Evolutionary conservation across 2,888 invertebrate species (phyloP).

Genomic region (Leucozona laternaria): DNA sequence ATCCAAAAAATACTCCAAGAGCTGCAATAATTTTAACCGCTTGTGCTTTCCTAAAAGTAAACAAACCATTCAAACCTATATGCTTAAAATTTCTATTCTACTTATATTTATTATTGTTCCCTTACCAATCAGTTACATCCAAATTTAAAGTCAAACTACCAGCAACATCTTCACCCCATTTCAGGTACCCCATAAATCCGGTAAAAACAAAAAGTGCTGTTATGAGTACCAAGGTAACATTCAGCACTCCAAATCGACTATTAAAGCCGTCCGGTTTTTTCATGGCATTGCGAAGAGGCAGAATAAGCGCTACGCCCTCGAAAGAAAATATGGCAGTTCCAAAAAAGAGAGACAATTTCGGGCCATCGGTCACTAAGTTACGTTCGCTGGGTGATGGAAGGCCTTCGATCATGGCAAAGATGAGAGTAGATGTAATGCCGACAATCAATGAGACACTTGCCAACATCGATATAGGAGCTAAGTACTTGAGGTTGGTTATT

Average conservation of each 20-base stretch:
- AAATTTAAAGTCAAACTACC: conserved; percentile 96
- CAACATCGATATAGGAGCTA: conserved; percentile 90
- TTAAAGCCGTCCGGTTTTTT: conserved; percentile 90
- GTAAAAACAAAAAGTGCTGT: conserved; percentile 91
- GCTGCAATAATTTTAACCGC: conserved; percentile 92
- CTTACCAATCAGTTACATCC: conserved; percentile 83
- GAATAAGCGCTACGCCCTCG: conserved; percentile 96
- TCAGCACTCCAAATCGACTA: conserved; percentile 92
- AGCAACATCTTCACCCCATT: conserved; percentile 91
- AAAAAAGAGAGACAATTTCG: conserved; percentile 92
- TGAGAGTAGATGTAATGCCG: conserved; percentile 89
- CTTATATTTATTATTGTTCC: conserved; percentile 11
- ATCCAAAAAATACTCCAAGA: conserved; percentile 94
- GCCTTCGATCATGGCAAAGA: conserved; percentile 90
- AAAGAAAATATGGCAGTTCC: conserved; percentile 98
- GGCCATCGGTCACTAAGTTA: conserved; percentile 86
- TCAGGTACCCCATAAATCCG: conserved; percentile 94
- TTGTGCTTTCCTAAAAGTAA: conserved; percentile 89
- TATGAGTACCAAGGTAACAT: conserved; percentile 93
- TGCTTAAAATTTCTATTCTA: neutral
- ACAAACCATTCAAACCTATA: conserved; percentile 1
- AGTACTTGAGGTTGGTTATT: conserved; percentile 81
- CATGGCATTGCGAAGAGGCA: conserved; percentile 97
- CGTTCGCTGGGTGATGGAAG: conserved; percentile 87
- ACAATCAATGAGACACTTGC: conserved; percentile 91